These are phyloP conservation scores for Otolemur crassicaudatus DNA, from an alignment of 2,797 vertebrate genomes.

Conservation along the genomic window DNA sequence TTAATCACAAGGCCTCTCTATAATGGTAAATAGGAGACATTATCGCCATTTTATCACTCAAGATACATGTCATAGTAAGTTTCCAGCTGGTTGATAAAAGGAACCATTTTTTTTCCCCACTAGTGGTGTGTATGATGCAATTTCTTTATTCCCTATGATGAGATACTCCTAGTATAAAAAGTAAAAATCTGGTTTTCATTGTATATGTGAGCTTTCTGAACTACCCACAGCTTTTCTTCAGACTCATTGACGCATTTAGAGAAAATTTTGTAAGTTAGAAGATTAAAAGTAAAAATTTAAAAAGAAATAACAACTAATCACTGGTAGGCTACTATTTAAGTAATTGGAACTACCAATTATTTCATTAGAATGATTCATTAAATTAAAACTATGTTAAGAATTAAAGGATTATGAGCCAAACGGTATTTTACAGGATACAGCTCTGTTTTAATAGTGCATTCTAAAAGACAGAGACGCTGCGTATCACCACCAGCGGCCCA, in stretches of 20 bases:
- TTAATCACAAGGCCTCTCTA: background rate
- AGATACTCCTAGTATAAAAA: background rate
- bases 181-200: background rate
- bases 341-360: background rate
- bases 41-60: slow-evolving; percentile 14
- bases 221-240: background rate
- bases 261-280: background rate
- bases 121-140: background rate
- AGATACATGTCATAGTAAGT: background rate
- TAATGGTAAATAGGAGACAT: slow-evolving; percentile 41
- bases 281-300: slow-evolving; percentile 11
- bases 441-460: slow-evolving; percentile 5
- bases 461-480: slow-evolving; percentile 15
- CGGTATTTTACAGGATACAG: background rate
- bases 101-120: background rate
- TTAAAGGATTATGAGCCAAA: slow-evolving; percentile 2
- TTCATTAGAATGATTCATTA: slow-evolving; percentile 9
- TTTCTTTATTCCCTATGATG: slow-evolving; percentile 5
- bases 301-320: slow-evolving; percentile 4
- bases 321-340: slow-evolving; percentile 4
- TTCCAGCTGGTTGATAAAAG: slow-evolving; percentile 50
- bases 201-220: background rate
- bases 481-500: background rate
- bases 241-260: background rate
- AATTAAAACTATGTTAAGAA: slow-evolving; percentile 7